Percentiles rank a stretch among this genome's conserved stretches.
phyloP scores from a whole-genome alignment of 2,797 vertebrate species.

The Coreius guichenoti region DNA sequence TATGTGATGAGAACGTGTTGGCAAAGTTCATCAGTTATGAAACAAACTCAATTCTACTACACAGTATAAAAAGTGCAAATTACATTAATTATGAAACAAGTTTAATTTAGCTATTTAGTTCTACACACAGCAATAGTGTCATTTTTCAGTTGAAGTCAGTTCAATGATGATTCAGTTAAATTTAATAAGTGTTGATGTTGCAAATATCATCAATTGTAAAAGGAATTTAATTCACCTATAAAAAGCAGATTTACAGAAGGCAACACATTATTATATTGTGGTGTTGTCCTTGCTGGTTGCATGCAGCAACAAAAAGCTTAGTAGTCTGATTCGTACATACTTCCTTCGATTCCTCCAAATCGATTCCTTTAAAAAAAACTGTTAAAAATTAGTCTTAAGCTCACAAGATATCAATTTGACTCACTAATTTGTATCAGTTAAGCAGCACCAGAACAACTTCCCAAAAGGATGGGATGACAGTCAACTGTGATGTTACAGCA shows the following conservation, averaged over 20 bases:
- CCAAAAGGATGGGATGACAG: no score
- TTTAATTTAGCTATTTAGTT: background rate
- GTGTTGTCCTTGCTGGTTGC: background rate
- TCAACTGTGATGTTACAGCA: no score
- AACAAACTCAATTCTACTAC: background rate
- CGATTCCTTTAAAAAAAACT: background rate
- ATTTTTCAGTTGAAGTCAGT: background rate
- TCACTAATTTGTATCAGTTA: no score
- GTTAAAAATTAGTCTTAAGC: no score
- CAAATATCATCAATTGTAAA: background rate
- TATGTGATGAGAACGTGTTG: no score
- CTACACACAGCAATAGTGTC: background rate
- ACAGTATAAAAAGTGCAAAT: no score
- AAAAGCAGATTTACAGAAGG: background rate
- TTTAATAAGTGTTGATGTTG: background rate
- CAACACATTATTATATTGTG: background rate
- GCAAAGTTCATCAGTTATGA: background rate
- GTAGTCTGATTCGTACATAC: background rate
- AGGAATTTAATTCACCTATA: background rate
- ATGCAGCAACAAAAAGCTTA: background rate
- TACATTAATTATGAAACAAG: background rate
- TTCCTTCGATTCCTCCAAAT: background rate
- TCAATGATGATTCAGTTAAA: background rate
- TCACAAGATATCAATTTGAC: no score
- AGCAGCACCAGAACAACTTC: no score